Evolutionary conservation across 2,888 invertebrate genomes (phyloP), one percentile per base, ranked within the genome.

Genomic region (Hemithea aestivaria): DNA sequence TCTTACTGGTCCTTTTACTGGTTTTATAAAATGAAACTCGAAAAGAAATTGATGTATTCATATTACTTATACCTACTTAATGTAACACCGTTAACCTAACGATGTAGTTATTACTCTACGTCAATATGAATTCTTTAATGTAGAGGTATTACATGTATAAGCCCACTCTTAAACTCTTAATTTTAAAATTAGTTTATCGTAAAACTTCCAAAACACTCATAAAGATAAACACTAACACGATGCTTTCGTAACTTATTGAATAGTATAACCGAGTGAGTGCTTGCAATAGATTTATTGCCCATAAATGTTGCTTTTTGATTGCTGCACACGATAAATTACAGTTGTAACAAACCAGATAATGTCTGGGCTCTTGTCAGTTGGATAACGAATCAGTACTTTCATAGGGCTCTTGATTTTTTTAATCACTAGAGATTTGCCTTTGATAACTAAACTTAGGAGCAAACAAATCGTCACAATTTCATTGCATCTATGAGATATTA

Each of bases 251-350:
- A 42, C 33, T 42, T 41, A 41, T 36, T 36, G 35, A 45, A 45
- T 37, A 40, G 45, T 41, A 41, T 33, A 38, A 40, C 36, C 41
- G 39, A 40, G 30, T 41, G 38, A 48, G 48, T 40, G 40, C 42
- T 51, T 39, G 34, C 43, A 48, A 40, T 36, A 47, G 48, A 56
- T 61, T 61, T 59, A 61, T 54, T 48, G 53, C 43, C 48, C 39
- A 52, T 56, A 53, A 58, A 61, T 47, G 48, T 50, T 45, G 44
- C 44, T 49, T 40, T 40, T 37, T 45, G 50, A 50, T 58, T 50
- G 52, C 51, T 35, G 16, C 37, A 46, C 37, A 25, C 36, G 36
- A 43, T 53, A 36, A 42, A 46, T 48, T 41, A 50, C 27, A 27
- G 30, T 28, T 36, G 28, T 35, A 41, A 37, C 40, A 30, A 35